Evolutionary conservation across 2,113 vertebrate genomes (phyloP), one percentile per base, ranked within the genome.

Genomic region (Turnix velox): DNA sequence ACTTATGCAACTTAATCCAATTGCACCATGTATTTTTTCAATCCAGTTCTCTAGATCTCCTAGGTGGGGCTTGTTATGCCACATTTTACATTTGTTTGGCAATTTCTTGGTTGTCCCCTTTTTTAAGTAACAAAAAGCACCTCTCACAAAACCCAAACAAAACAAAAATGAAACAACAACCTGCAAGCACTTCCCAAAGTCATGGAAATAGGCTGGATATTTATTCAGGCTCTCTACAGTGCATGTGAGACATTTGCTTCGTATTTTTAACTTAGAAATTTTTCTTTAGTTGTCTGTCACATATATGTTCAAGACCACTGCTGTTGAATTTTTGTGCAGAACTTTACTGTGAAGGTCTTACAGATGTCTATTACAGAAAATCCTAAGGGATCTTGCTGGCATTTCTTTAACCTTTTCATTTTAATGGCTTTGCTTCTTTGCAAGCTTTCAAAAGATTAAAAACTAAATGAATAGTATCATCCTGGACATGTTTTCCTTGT

Each of bases 401-500:
- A 85, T 95, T 95, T 96, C 42, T 48, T 95, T 96, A 90, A 88
- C 62, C 58, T 95, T 95, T 96, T 31, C 35, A 30, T 42, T 84
- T 52, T 52, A 79, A 88, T 94, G 78, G 55, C 79, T 87, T 94
- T 1, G 7, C 91, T 96, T 63, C 82, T 90, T 91, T 58, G 77
- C 73, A 61, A 67, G 37, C 13, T 92, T 90, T 82, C 31, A 58
- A 42, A 88, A 93, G 93, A 92, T 88, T 67, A 68, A 77, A 90
- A 59, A 3, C 42, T 57, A 68, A 78, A 79, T 75, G 43, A 79
- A 52, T 52, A 57, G 61, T 42, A 42, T 81, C 65, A 67, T 55
- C 62, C 33, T 30, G 30, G 58, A 58, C 49, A 3, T 14, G 76
- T 88, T 91, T 88, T 18, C 1, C 33, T 90, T 15, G 8, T 72